Base-by-base conservation (phyloP, 1,140 invertebrate genomes). In the Cotesia glomerata region DNA sequence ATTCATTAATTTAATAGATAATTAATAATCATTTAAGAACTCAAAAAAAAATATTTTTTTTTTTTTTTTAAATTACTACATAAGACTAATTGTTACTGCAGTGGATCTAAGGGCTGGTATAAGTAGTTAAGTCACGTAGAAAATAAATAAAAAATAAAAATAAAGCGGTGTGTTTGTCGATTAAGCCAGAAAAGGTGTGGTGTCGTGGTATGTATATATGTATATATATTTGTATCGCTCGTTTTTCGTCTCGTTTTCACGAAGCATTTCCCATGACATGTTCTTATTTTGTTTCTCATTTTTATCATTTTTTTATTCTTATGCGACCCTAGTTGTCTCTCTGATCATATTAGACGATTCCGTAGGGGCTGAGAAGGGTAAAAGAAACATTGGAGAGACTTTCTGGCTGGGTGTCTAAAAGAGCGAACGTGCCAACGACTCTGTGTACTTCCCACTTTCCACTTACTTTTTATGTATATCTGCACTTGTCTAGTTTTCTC, bases 291-390 rank as follows among this genome's bases (percentile, higher is more conserved):
- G 7, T 36, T 54, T 54, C 45, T 67, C 65, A n/a, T 51, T n/a
- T 61, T 32, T 61, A 7, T 11, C 26, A 9, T 32, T 35, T 49
- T 49, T 64, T 64, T 14, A 64, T 64, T 49, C 66, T 14, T 13
- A 58, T 58, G 32, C 66, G 58, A 16, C 51, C 26, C 54, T 35
- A 56, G 26, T 36, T 56, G 34, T 68, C 4, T 56, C 58, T 65
- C 34, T 61, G 66, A 68, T 67, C 66, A 69, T 69, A 73, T 69
- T 69, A 64, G 72, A 49, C 49, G 34, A 69, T 73, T 39, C 51
- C 66, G 58, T 64, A 73, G 67, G 39, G 59, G 71, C 39, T 61
- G 9, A 35, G 52, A 58, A 51, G 16, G 34, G 11, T 39, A 52
- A 63, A 61, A 67, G 51, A 65, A 66, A 65, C 18, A n/a, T 35